Conservation (phyloP, 2,113 vertebrate species). For the Rhadina sibilatrix region DNA sequence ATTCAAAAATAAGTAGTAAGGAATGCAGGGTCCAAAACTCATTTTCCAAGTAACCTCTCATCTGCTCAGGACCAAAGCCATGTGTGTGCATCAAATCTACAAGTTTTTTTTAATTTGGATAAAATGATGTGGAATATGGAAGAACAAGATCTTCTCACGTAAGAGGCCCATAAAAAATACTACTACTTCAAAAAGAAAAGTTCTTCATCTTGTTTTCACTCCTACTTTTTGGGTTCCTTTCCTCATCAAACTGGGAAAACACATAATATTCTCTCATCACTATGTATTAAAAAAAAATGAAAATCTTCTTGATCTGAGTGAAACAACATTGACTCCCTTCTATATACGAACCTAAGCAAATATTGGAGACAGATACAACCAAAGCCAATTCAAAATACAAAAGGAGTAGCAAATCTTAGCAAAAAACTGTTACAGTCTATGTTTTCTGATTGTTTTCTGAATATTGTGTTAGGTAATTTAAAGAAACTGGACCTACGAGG, state of each 20-base stretch:
- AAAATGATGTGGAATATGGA: not conserved
- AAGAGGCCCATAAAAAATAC: not conserved
- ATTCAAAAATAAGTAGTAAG: not conserved
- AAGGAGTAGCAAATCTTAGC: not conserved
- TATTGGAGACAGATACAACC: not conserved
- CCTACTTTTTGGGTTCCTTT: not conserved
- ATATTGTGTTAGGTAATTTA: not conserved
- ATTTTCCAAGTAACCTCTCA: not conserved
- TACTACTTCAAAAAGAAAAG: not conserved
- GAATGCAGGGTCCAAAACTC: not conserved
- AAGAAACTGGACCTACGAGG: not conserved
- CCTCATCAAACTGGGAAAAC: not conserved
- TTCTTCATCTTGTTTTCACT: not conserved
- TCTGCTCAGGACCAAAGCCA: not conserved
- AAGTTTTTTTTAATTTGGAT: not conserved
- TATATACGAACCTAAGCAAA: not conserved
- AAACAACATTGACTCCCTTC: not conserved
- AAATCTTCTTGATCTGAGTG: not conserved
- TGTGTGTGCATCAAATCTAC: not conserved
- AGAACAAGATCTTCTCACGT: not conserved
- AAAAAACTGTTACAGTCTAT: not conserved
- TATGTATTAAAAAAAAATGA: not conserved
- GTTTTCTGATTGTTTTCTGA: not conserved
- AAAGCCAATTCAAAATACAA: not conserved
- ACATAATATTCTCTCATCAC: not conserved